Evolutionary conservation across 1,140 invertebrate genomes (phyloP), one percentile per base, ranked within the genome.

Genomic region (Polyergus mexicanus): DNA sequence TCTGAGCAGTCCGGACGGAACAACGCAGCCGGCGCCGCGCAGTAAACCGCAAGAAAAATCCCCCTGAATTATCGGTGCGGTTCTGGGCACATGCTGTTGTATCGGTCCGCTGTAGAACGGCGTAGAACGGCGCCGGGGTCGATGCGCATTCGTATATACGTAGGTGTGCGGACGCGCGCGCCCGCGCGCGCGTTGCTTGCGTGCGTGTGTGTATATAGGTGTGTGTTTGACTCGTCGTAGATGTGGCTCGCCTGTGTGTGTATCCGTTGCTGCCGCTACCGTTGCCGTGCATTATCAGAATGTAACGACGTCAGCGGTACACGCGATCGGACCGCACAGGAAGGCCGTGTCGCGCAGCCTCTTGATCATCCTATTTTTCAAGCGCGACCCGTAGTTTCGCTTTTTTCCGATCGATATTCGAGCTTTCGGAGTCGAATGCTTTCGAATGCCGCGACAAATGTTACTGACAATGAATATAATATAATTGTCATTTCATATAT

Each of bases 61-160:
- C 84, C 84, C 90, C 90, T 94, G 92, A 94, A 94, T 94, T 94
- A 94, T 94, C 92, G 93, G 92, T 93, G 93, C 85, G 92, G 93
- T 94, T 94, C 92, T 78, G 88, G 89, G 89, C 92, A 90, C 92
- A 89, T 86, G 88, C 87, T 92, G 91, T 89, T 87, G 90, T 84
- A 85, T 77, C 80, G 84, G 84, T 69, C 83, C 84, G 68, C n/a
- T n/a, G 86, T 87, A 65, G 88, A 75, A 84, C 32, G 32, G 66
- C 66, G 76, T 25, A 56, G 65, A 62, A 25, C 83, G 63, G 56
- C 66, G 66, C 11, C 22, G 65, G 56, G 84, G 54, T 56, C 84
- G 87, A 63, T 25, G 83, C 58, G 77, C 60, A 77, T 19, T 62
- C 32, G 62, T 38, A 19, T 41, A 16, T 2, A 38, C 25, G 63